Conservation (phyloP, 2,797 vertebrate species). For the Chelonia mydas region DNA sequence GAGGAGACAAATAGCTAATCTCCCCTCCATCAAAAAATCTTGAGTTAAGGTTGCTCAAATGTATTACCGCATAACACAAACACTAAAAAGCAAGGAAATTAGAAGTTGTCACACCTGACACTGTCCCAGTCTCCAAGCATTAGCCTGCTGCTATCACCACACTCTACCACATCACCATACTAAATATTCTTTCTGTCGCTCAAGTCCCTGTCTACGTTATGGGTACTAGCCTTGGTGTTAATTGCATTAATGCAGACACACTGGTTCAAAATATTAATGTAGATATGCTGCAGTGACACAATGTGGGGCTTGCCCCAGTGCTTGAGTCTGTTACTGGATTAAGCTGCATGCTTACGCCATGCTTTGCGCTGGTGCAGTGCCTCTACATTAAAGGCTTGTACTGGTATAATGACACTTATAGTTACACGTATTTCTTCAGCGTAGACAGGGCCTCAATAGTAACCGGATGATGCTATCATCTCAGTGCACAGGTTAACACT, state of each 20-base stretch:
- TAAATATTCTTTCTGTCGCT: too few relatives aligned
- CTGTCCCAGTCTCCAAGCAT: not conserved
- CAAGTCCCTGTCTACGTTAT: too few relatives aligned
- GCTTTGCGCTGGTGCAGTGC: not conserved
- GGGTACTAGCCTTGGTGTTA: not conserved
- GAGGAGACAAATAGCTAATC: too few relatives aligned
- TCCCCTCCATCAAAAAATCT: too few relatives aligned
- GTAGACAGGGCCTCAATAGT: not conserved
- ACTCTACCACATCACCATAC: too few relatives aligned
- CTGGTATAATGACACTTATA: not conserved
- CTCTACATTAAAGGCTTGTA: too few relatives aligned
- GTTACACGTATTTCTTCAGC: not conserved
- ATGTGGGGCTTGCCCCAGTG: not conserved
- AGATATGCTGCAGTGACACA: not conserved
- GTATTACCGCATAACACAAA: not conserved
- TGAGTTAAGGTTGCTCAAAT: not conserved
- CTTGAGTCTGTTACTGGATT: not conserved
- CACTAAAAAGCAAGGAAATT: not conserved
- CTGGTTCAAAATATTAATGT: too few relatives aligned
- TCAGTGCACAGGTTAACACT: too few relatives aligned
- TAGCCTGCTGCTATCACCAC: not conserved
- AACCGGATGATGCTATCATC: not conserved
- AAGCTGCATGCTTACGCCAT: not conserved
- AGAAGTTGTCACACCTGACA: too few relatives aligned
- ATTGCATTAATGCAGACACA: not conserved